Percentiles rank a stretch among this genome's conserved stretches.
These are phyloP conservation scores for Ptyas mucosa DNA, from an alignment of 2,113 vertebrate genomes.

Conservation along the genomic window DNA sequence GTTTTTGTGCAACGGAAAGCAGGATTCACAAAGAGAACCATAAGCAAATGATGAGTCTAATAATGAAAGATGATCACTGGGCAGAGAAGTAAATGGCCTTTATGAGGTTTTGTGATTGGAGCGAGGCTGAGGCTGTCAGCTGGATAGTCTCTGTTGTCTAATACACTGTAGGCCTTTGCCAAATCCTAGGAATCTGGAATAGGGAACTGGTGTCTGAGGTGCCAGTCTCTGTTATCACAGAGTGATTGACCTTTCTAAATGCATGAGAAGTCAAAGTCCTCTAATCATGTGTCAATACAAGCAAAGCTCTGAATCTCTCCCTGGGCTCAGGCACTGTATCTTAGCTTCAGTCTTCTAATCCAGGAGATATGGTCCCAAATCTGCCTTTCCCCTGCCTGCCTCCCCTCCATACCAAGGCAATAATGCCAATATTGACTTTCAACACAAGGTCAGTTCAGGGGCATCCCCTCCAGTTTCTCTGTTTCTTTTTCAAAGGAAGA, in stretches of 20 bases:
- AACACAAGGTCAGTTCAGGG: slow-evolving; percentile 6
- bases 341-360: slow-evolving; percentile 19
- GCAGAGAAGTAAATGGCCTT: neutral
- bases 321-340: neutral
- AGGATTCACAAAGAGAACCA: neutral
- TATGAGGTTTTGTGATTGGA: neutral
- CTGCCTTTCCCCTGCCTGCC: neutral
- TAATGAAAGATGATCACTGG: neutral
- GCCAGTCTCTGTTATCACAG: slow-evolving; percentile 24
- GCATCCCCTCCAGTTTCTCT: neutral
- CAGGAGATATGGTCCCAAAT: slow-evolving; percentile 16
- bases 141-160: neutral
- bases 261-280: slow-evolving; percentile 14
- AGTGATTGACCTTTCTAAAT: slow-evolving; percentile 41
- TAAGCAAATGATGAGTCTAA: neutral
- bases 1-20: neutral
- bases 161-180: neutral
- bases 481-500: neutral
- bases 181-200: neutral
- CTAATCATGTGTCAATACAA: slow-evolving; percentile 21
- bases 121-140: neutral
- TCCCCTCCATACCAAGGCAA: slow-evolving; percentile 11
- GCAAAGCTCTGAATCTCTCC: slow-evolving; percentile 3
- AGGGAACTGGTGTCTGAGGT: slow-evolving; percentile 32
- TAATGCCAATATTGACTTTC: slow-evolving; percentile 20